phyloP scores from a whole-genome alignment of 2,888 invertebrate species.

The Hymenopus coronatus region DNA sequence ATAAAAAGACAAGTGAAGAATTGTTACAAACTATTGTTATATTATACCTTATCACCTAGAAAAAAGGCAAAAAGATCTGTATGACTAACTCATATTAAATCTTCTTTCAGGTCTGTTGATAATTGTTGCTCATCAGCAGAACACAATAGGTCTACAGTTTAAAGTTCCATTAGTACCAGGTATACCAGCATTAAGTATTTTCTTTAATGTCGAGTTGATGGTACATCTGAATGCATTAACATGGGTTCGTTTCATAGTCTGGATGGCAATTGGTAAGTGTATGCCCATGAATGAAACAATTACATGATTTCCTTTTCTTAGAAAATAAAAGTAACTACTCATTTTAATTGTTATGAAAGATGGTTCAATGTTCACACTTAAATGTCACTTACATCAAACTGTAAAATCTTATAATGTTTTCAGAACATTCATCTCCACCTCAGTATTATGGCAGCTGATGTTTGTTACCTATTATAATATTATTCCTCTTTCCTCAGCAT shows the following conservation, averaged over 20 bases:
- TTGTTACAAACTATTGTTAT: too few species aligned
- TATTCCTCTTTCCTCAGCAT: too few species aligned
- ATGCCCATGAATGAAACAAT: background rate
- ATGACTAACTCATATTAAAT: background rate
- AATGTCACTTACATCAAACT: too few species aligned
- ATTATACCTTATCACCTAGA: too few species aligned
- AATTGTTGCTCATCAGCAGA: constrained; percentile 75
- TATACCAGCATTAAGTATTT: constrained; percentile 74
- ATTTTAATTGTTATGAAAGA: too few species aligned
- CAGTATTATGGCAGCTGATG: too few species aligned
- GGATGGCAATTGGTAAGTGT: constrained; percentile 75
- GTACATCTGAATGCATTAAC: constrained; percentile 75
- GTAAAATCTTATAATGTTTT: too few species aligned
- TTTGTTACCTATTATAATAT: too few species aligned
- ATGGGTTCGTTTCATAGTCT: constrained; percentile 81
- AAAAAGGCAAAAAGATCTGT: background rate
- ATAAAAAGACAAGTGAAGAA: too few species aligned
- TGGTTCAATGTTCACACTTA: background rate
- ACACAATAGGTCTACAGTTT: constrained; percentile 66
- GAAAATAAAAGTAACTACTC: too few species aligned
- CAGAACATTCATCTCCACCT: too few species aligned
- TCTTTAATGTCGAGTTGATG: constrained; percentile 80
- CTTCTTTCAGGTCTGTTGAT: constrained; percentile 60
- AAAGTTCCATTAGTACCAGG: constrained; percentile 79
- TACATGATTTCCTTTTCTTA: too few species aligned